Percentiles rank a stretch among this genome's conserved stretches.
phyloP scores from a whole-genome alignment of 2,113 vertebrate species.

The Heterotis niloticus region DNA sequence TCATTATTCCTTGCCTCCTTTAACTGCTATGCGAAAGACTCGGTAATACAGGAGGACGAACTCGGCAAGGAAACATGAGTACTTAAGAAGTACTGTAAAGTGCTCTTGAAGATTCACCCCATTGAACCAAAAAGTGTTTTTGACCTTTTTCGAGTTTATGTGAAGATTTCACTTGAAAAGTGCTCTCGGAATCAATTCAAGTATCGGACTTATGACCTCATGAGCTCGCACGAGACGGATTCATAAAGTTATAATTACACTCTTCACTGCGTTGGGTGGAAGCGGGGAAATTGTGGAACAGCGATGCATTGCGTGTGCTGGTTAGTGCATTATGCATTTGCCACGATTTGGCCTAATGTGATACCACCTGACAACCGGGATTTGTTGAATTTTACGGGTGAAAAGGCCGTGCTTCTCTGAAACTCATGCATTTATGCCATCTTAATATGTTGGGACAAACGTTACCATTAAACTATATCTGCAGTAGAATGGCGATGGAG shows the following conservation, averaged over 20 bases:
- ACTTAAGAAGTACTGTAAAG: background rate
- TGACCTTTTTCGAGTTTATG: background rate
- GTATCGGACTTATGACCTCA: background rate
- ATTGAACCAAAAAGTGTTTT: background rate
- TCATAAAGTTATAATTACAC: slow-evolving; percentile 17
- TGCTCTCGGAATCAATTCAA: slow-evolving; percentile 15
- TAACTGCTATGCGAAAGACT: background rate
- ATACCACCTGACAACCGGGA: background rate
- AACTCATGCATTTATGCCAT: no score
- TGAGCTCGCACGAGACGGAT: background rate
- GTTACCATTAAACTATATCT: no score
- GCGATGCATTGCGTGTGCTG: background rate
- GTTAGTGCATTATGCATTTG: slow-evolving; percentile 1
- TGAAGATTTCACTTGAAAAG: background rate
- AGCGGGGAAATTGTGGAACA: background rate
- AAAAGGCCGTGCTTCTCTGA: no score
- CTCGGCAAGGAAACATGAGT: no score
- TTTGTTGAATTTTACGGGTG: background rate
- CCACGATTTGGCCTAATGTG: background rate
- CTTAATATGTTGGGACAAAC: no score
- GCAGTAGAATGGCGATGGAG: no score
- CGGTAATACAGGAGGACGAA: no score
- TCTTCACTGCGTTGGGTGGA: background rate
- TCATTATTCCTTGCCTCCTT: slow-evolving; percentile 2
- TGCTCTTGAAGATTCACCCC: background rate